phyloP scores from a whole-genome alignment of 1,140 invertebrate species.

The Bombyx mandarina region DNA sequence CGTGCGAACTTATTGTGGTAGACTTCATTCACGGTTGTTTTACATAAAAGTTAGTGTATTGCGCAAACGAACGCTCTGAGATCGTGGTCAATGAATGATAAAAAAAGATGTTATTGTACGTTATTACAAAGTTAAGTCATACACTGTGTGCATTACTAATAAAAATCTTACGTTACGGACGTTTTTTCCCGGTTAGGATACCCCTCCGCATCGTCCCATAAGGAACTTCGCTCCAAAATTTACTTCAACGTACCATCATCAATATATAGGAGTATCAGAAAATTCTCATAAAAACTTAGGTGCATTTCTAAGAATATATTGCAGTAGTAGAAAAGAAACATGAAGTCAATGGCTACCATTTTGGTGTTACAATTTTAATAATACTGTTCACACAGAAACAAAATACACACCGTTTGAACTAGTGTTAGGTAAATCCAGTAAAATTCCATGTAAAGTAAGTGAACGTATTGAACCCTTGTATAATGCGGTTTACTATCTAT shows the following conservation, averaged over 20 bases:
- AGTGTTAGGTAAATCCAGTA: conserved; percentile 13
- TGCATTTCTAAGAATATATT: neutral
- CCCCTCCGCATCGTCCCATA: too few species aligned
- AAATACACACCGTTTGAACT: conserved; percentile 18
- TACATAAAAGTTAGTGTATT: too few species aligned
- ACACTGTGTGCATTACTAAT: too few species aligned
- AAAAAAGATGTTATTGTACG: too few species aligned
- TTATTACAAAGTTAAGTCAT: too few species aligned
- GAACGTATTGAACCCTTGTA: conserved; percentile 8
- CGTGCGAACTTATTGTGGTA: too few species aligned
- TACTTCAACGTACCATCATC: neutral
- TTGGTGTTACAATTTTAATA: conserved; percentile 16
- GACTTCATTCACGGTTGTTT: too few species aligned
- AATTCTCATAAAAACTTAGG: neutral
- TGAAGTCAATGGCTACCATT: conserved; percentile 17
- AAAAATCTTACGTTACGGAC: too few species aligned
- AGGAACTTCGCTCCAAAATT: too few species aligned
- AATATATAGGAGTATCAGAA: neutral
- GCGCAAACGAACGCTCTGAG: too few species aligned
- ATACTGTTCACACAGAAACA: conserved; percentile 13
- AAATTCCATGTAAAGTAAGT: conserved; percentile 9
- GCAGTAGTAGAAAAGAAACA: conserved; percentile 3
- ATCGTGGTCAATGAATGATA: too few species aligned
- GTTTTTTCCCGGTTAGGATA: too few species aligned
- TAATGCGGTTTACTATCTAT: conserved; percentile 9